Evolutionary conservation across 2,113 vertebrate genomes (phyloP), one percentile per base, ranked within the genome.

Genomic region (Ageneiosus marmoratus): DNA sequence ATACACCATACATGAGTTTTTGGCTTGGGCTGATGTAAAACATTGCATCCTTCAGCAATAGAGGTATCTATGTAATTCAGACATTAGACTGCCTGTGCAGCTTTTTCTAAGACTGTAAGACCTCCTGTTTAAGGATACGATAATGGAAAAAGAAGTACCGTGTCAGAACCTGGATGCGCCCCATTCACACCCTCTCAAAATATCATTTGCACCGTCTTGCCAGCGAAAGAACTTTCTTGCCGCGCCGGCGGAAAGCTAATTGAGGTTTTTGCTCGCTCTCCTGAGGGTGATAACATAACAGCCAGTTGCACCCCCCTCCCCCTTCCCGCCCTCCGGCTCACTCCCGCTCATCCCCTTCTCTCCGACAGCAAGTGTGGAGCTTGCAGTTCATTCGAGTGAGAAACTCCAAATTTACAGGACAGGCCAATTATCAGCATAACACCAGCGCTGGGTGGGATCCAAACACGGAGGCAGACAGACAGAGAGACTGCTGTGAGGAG

Each of bases 401-500:
- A 91, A 90, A 88, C 85, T 81, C 87, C 76, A 87, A 91, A 89
- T 90, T 82, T 86, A 91, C 86, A 88, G 88, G 83, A 86, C 88
- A 90, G 87, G 87, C 90, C 90, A 91, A 91, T 93, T 91, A 92
- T 90, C 89, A 91, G 89, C 77, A 73, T 89, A 90, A 92, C 92
- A 93, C 89, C 90, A 86, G 85, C 83, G 88, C 87, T 90, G 89
- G 86, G 89, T 90, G 86, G 83, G 87, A 89, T 91, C 89, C 88
- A 92, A 89, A 87, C 78, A 83, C 60, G 62, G 78, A 79, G 83
- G 62, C 9, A 86, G 84, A 81, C 58, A 88, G 84, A 74, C 67
- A 86, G 76, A 87, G 63, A 84, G 82, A 75, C 77, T 69, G 62
- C 72, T 76, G 72, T 48, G 44, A 75, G 85, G 48, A 77, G 34